Base-by-base conservation (phyloP, 2,888 invertebrate species). In the Sabellastarte sp. region DNA sequence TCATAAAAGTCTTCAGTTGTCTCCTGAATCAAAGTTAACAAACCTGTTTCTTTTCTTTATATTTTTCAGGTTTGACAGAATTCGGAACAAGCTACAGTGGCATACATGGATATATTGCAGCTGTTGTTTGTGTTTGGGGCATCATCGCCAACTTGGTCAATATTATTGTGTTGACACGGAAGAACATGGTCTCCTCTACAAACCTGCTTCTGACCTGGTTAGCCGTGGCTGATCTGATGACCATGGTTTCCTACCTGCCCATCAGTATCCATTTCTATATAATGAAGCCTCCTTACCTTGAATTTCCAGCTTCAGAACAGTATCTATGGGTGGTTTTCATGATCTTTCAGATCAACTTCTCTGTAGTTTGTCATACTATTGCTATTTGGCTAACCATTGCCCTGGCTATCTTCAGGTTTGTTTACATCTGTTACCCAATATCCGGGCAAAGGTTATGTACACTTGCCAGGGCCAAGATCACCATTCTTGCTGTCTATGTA, bases 311-410 rank as follows among this genome's bases (percentile, higher is more conserved):
- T 20, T 77, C 80, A 2, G 70, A 76, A 63, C 79, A 77, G 57
- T 76, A 77, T 57, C 74, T 73, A 33, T 86, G 85, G 85, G 84
- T 84, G 24, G 70, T 77, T 60, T 85, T 85, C 59, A 76, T 84
- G 31, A 76, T 85, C 63, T 91, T 95, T 76, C 95, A 95, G 83
- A 93, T 93, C 32, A 90, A 93, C 78, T 94, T 94, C 82, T 90
- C 92, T 30, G 93, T 95, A 84, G 88, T 91, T 57, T 88, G 91
- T 70, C 93, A 93, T 83, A 95, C 95, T 1, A 92, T 95, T 69
- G 93, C 95, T 1, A 95, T 95, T 72, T 95, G 93, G 89, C 84
- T 96, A 73, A 96, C 96, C 0, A 91, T 96, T 1, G 91, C 92
- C 0, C 84, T 97, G 66, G 96, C 96, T 0, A 90, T 95, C 10